These are phyloP conservation scores for Astropecten irregularis DNA, from an alignment of 53 echinoderm and acorn worm species.

Conservation along the genomic window DNA sequence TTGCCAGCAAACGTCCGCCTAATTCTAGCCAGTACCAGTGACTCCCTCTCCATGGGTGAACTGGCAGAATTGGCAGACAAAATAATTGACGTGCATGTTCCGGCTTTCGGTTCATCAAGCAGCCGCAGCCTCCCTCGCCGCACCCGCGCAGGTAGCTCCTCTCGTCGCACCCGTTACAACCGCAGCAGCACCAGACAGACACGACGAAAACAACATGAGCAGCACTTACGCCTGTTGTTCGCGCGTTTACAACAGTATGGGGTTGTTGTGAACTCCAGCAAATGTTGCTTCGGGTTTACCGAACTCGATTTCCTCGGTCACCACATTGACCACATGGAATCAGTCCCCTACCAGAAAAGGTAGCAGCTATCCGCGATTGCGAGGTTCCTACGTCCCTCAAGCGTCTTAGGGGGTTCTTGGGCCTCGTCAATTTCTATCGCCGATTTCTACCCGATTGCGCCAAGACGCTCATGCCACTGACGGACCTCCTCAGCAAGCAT, in stretches of 20 bases:
- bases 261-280: slow-evolving; percentile 40
- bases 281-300: slow-evolving; percentile 28
- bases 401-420: slow-evolving; percentile 58
- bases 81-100: slow-evolving; percentile 9
- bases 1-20: slow-evolving; percentile 13
- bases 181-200: slow-evolving; percentile 37
- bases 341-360: slow-evolving; percentile 28
- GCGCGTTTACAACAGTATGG: slow-evolving; percentile 43
- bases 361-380: slow-evolving; percentile 6
- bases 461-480: slow-evolving; percentile 23
- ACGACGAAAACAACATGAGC: neutral
- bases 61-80: slow-evolving; percentile 1
- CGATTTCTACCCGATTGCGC: slow-evolving; percentile 60
- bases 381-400: slow-evolving; percentile 41
- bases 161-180: slow-evolving; percentile 10
- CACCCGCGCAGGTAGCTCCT: neutral
- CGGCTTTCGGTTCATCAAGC: neutral
- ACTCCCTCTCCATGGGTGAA: neutral
- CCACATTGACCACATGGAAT: slow-evolving; percentile 23
- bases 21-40: slow-evolving; percentile 6
- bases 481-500: slow-evolving; percentile 16
- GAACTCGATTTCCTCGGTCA: slow-evolving; percentile 54
- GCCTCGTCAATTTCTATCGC: slow-evolving; percentile 62
- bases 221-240: slow-evolving; percentile 40
- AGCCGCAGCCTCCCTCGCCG: neutral